Evolutionary conservation across 2,797 vertebrate species (phyloP).

Genomic region (Chromobotia macracanthus): DNA sequence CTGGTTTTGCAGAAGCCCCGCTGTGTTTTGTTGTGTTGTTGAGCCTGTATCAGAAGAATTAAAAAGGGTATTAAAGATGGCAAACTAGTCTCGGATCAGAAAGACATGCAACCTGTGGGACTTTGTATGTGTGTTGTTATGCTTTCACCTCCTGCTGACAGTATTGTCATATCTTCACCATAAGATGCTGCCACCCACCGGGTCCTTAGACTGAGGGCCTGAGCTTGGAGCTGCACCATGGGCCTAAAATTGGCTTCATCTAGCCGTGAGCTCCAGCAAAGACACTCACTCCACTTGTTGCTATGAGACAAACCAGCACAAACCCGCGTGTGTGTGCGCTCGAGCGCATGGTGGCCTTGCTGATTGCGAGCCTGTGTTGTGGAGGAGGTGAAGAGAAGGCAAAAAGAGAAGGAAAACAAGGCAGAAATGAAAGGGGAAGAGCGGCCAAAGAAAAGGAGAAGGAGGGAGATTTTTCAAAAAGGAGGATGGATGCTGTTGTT

Average conservation of each 20-base stretch:
- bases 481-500: constrained; percentile 3
- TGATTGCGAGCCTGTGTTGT: constrained; percentile 73
- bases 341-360: constrained; percentile 72
- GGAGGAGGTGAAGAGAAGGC: constrained; percentile 71
- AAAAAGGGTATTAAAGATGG: background rate
- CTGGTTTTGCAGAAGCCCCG: background rate
- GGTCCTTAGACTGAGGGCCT: constrained; percentile 23
- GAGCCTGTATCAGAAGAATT: background rate
- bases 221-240: constrained; percentile 43
- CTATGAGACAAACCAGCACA: constrained; percentile 76
- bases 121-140: background rate
- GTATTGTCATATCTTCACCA: constrained; percentile 9
- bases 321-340: constrained; percentile 70
- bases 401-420: constrained; percentile 30
- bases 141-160: constrained; percentile 16
- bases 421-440: constrained; percentile 34
- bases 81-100: background rate
- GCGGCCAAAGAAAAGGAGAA: constrained; percentile 26
- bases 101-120: background rate
- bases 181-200: constrained; percentile 17
- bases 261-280: constrained; percentile 50
- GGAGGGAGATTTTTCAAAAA: constrained; percentile 33
- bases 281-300: constrained; percentile 77
- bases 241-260: constrained; percentile 49
- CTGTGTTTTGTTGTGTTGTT: background rate